These are phyloP conservation scores for Eilema caniola DNA, from an alignment of 2,888 invertebrate species.

Conservation along the genomic window DNA sequence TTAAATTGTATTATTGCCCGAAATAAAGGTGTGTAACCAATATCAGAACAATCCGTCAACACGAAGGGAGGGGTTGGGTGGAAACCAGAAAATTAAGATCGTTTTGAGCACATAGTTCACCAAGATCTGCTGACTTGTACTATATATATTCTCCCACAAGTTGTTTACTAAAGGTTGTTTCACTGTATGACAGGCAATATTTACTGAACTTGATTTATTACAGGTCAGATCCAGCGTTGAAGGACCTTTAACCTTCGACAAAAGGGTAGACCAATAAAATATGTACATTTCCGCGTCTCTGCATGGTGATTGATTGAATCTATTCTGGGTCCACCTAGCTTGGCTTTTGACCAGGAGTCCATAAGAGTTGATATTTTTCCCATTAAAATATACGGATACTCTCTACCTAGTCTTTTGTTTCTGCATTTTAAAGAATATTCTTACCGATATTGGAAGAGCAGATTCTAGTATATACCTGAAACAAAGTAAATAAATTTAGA, in stretches of 20 bases:
- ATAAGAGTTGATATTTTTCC: no score
- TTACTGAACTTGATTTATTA: neutral
- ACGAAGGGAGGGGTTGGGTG: no score
- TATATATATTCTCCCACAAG: neutral
- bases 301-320: constrained; percentile 7
- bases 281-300: constrained; percentile 3
- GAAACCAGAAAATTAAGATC: no score
- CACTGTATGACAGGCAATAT: neutral
- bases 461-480: constrained; percentile 2
- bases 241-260: constrained; percentile 4
- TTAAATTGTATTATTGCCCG: no score
- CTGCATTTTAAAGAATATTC: neutral
- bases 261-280: constrained; percentile 2
- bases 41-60: no score
- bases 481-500: no score
- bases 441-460: neutral
- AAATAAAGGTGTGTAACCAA: no score
- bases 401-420: no score
- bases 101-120: no score
- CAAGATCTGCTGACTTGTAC: no score
- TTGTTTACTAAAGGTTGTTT: neutral
- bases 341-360: no score
- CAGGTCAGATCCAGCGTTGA: neutral
- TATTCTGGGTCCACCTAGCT: neutral
- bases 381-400: no score